Base-by-base conservation (phyloP, 2,888 invertebrate genomes). In the Dynastes hyllus region DNA sequence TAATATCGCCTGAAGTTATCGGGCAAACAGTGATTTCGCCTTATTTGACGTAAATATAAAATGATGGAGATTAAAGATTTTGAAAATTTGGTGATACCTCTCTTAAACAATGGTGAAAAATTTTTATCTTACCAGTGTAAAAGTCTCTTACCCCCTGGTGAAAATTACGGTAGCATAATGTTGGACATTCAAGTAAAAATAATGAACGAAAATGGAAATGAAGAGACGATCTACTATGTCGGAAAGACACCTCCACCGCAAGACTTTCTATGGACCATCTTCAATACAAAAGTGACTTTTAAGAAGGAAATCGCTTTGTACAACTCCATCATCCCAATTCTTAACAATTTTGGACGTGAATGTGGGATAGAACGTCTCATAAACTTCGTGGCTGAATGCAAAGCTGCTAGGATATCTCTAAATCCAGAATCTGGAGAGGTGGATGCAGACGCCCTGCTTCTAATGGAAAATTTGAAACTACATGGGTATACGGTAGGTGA, bases 161-260 rank as follows among this genome's bases (percentile, higher is more conserved):
- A 92, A 81, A 92, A 92, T 84, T 92, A 92, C 84, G 92, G 92
- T 0, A 92, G 92, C 82, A 85, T 90, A 0, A 92, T 92, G 85
- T 82, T 91, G 0, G 86, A 87, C 1, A 82, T 87, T 2, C 81
- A 83, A 53, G 53, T 89, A 0, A 86, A 84, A 13, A 11, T 80
- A 6, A 55, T 8, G 1, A 65, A 66, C 16, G 50, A 79, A 70
- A 55, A 80, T 50, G 66, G 66, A 0, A 66, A 78, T n/a, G 75
- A 77, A 53, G 86, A 89, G 78, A 85, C 87, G 4, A 77, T 91
- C 32, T 83, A 90, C 6, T 78, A 91, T 0, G 89, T 92, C 2
- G 91, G 90, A 0, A 92, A 92, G 83, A 85, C 91, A 81, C 87
- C 90, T 9, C 92, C 92, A 0, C 88, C 89, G 1, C 90, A 90